A percentile compares a stretch with the other conserved stretches of the same genome.
Evolutionary conservation across 2,797 vertebrate genomes (phyloP).

Genomic region (Parambassis ranga): DNA sequence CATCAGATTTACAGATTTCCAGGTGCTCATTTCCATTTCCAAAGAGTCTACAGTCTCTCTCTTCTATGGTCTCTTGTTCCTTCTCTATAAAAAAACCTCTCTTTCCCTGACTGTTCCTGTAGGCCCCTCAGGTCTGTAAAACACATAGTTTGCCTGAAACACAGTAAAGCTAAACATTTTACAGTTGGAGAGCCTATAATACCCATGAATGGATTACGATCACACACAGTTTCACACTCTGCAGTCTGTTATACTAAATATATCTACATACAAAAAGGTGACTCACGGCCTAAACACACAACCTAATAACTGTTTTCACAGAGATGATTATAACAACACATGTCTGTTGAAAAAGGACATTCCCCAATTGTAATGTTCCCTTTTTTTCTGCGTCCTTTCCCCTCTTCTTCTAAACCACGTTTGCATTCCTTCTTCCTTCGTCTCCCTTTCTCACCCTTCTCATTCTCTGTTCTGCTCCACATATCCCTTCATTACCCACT

Average conservation of each 20-base stretch:
- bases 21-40: constrained; percentile 18
- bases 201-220: constrained; percentile 25
- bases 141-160: constrained; percentile 2
- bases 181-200: constrained; percentile 18
- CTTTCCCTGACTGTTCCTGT: constrained; percentile 3
- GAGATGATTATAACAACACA: constrained; percentile 36
- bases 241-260: constrained; percentile 11
- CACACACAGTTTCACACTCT: constrained; percentile 18
- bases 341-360: constrained; percentile 21
- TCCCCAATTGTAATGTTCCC: constrained; percentile 35
- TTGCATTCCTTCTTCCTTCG: constrained; percentile 66
- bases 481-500: constrained; percentile 34
- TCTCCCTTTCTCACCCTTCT: constrained; percentile 56
- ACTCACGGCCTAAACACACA: constrained; percentile 5
- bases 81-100: constrained; percentile 1
- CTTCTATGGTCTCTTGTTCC: constrained; percentile 12
- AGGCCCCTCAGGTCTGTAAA: constrained; percentile 14
- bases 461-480: constrained; percentile 62
- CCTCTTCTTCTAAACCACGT: constrained; percentile 63
- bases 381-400: constrained; percentile 32
- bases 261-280: not conserved
- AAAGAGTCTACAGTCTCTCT: constrained; percentile 1
- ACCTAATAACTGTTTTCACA: constrained; percentile 27
- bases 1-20: not conserved
- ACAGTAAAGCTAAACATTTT: constrained; percentile 4